Evolutionary conservation across 2,888 invertebrate species (phyloP).

Genomic region (Iselma pallidipennis): DNA sequence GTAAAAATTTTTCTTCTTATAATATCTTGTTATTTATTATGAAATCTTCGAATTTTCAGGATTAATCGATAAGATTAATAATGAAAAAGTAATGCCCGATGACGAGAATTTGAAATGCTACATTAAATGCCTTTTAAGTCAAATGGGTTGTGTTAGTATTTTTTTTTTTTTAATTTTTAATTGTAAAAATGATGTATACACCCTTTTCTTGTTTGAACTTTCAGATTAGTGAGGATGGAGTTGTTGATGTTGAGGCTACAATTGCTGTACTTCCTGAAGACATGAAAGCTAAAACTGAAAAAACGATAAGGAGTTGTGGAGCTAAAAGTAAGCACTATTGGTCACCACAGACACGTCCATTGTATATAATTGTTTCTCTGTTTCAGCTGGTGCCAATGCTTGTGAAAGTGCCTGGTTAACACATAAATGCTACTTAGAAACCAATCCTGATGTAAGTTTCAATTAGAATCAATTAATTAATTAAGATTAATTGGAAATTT

Average conservation of each 20-base stretch:
- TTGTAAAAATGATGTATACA: no score
- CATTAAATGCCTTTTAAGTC: conserved; percentile 46
- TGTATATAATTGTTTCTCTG: conserved; percentile 1
- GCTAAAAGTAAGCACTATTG: conserved; percentile 49
- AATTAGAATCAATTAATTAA: background rate
- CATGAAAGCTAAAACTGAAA: conserved; percentile 38
- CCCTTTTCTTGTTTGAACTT: conserved; percentile 13
- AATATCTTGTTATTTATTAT: no score
- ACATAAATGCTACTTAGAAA: conserved; percentile 45
- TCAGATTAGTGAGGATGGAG: conserved; percentile 53
- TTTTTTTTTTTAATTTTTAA: no score
- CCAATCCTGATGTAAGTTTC: conserved; percentile 36
- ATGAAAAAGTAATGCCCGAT: conserved; percentile 36
- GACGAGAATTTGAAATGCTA: conserved; percentile 52
- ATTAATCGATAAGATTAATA: background rate
- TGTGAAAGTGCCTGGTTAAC: conserved; percentile 50
- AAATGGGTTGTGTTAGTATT: conserved; percentile 46
- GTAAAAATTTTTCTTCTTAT: background rate
- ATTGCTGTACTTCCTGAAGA: conserved; percentile 52
- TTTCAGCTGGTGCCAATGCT: conserved; percentile 41
- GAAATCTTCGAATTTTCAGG: background rate
- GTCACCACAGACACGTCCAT: no score
- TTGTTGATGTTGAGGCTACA: conserved; percentile 51
- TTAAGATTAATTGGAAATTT: background rate
- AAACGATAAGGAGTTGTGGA: conserved; percentile 48